phyloP scores from a whole-genome alignment of 2,113 vertebrate species.

The Lepus timidus region DNA sequence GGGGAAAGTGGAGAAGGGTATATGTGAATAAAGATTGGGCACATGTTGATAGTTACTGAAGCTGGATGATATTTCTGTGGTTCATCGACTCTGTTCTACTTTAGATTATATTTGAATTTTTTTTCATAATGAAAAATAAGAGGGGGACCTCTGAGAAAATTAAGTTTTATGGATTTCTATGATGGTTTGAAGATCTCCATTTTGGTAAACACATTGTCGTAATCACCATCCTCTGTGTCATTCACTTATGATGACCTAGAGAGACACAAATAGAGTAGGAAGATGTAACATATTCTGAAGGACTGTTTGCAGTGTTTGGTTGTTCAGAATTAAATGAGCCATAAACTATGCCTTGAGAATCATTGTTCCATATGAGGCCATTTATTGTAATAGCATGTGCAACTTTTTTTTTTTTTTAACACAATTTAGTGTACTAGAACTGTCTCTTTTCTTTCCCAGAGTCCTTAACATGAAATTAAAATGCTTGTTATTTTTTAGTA shows the following conservation, averaged over 20 bases:
- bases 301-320: neutral
- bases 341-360: neutral
- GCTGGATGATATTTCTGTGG: neutral
- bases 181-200: conserved; percentile 26
- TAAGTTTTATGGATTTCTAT: neutral
- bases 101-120: conserved; percentile 40
- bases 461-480: conserved; percentile 27
- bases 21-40: neutral
- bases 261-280: neutral
- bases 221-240: neutral
- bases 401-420: neutral
- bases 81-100: conserved; percentile 20
- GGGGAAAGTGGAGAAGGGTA: neutral
- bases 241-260: neutral
- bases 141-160: conserved; percentile 15
- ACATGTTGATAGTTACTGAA: neutral
- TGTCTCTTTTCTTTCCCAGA: neutral
- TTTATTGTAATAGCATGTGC: neutral
- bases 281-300: conserved; percentile 9
- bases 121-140: conserved; percentile 42
- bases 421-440: neutral
- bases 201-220: neutral
- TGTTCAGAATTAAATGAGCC: conserved; percentile 26
- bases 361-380: neutral
- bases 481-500: conserved; percentile 45